Conservation (phyloP, 2,888 invertebrate species). For the Scelioninae gen. 1 region DNA sequence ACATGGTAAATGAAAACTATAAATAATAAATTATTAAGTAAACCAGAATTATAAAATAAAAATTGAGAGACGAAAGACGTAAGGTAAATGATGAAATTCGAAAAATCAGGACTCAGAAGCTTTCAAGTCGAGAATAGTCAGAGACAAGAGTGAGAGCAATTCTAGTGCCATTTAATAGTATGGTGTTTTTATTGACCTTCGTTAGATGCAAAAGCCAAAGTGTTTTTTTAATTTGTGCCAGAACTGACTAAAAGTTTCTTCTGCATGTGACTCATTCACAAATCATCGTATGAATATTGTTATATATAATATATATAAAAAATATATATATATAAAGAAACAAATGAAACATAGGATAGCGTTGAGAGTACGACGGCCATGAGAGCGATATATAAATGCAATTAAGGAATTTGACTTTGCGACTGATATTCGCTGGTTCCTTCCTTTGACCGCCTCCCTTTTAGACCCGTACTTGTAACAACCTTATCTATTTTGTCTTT, state of each 20-base stretch:
- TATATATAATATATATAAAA: slow-evolving; percentile 85
- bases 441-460: slow-evolving; percentile 54
- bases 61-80: slow-evolving; percentile 73
- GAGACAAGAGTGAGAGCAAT: slow-evolving; percentile 84
- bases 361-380: slow-evolving; percentile 75
- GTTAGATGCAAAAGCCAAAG: slow-evolving; percentile 86
- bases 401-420: slow-evolving; percentile 67
- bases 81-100: slow-evolving; percentile 63
- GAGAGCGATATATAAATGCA: slow-evolving; percentile 72
- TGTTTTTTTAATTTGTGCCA: slow-evolving; percentile 85
- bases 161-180: slow-evolving; percentile 86
- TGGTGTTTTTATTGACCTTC: slow-evolving; percentile 84
- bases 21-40: slow-evolving; percentile 33
- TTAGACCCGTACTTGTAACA: slow-evolving; percentile 26
- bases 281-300: slow-evolving; percentile 86
- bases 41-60: slow-evolving; percentile 70
- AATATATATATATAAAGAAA: slow-evolving; percentile 69
- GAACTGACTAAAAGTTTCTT: slow-evolving; percentile 83
- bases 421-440: slow-evolving; percentile 50
- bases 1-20: slow-evolving; percentile 46
- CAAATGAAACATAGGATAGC: slow-evolving; percentile 80
- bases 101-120: slow-evolving; percentile 76
- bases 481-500: slow-evolving; percentile 34
- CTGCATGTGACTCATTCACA: slow-evolving; percentile 84
- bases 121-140: slow-evolving; percentile 81